Percentiles rank a stretch among this genome's conserved stretches.
These are phyloP conservation scores for Hydrolagus colliei DNA, from an alignment of 2,797 vertebrate genomes.

Conservation along the genomic window DNA sequence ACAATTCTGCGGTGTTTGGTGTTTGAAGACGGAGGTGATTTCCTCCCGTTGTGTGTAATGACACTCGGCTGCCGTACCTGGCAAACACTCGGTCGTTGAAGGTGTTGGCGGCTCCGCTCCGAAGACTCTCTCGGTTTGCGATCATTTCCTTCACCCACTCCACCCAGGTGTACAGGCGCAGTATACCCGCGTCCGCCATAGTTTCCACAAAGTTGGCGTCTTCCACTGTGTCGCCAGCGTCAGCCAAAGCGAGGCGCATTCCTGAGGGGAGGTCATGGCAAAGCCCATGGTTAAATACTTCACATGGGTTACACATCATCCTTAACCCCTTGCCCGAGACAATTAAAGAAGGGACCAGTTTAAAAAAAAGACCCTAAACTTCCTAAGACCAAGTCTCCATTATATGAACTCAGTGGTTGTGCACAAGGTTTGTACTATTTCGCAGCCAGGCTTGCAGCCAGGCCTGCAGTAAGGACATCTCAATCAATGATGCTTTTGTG, in stretches of 20 bases:
- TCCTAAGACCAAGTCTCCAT: not conserved
- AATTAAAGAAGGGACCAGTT: not conserved
- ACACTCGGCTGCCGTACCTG: constrained; percentile 61
- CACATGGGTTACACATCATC: too few species aligned
- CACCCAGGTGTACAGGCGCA: constrained; percentile 91
- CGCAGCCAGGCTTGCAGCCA: not conserved
- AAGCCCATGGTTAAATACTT: not conserved
- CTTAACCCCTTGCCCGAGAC: not conserved
- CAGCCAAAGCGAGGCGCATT: constrained; percentile 90
- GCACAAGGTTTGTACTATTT: not conserved
- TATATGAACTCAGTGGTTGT: not conserved
- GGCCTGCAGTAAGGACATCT: not conserved
- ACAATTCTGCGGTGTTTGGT: too few species aligned
- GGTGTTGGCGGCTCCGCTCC: constrained; percentile 71
- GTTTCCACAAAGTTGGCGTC: constrained; percentile 96
- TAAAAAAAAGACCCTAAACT: too few species aligned
- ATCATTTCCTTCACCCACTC: constrained; percentile 98
- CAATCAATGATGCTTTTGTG: not conserved
- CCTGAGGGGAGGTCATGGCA: constrained; percentile 51
- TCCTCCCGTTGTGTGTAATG: too few species aligned
- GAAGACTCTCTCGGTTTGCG: constrained; percentile 77
- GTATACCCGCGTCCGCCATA: constrained; percentile 91
- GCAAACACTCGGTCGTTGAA: constrained; percentile 90
- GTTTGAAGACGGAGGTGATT: too few species aligned
- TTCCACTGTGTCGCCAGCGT: constrained; percentile 93